phyloP scores from a whole-genome alignment of 2,888 invertebrate genomes.

The Flexamia atlantica region DNA sequence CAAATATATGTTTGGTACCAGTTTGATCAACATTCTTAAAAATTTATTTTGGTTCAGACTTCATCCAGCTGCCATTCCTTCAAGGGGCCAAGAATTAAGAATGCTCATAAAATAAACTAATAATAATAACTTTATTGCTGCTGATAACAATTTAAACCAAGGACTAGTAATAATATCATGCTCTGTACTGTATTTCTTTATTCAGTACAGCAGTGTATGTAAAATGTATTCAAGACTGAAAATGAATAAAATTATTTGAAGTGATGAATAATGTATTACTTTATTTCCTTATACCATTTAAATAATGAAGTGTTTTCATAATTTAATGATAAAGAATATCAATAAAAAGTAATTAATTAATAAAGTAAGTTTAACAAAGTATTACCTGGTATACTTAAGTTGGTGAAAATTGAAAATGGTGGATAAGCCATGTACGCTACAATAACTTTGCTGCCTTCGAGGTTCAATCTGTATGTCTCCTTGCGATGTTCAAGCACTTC shows the following conservation, averaged over 20 bases:
- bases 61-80: no score
- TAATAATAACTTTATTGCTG: no score
- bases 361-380: background rate
- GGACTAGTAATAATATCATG: background rate
- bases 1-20: no score
- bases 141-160: background rate
- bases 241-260: background rate
- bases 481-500: background rate
- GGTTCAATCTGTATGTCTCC: background rate
- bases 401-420: background rate
- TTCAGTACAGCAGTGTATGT: no score
- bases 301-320: background rate
- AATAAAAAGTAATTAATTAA: no score
- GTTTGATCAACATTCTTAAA: no score
- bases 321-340: no score
- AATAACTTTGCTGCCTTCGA: background rate
- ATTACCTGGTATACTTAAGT: background rate
- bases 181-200: no score
- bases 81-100: background rate
- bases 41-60: no score
- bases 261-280: background rate
- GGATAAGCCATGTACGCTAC: background rate
- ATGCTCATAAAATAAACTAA: no score
- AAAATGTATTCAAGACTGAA: background rate
- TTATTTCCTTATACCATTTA: background rate